These are phyloP conservation scores for Camponotus pennsylvanicus DNA, from an alignment of 1,140 invertebrate genomes.

Conservation along the genomic window DNA sequence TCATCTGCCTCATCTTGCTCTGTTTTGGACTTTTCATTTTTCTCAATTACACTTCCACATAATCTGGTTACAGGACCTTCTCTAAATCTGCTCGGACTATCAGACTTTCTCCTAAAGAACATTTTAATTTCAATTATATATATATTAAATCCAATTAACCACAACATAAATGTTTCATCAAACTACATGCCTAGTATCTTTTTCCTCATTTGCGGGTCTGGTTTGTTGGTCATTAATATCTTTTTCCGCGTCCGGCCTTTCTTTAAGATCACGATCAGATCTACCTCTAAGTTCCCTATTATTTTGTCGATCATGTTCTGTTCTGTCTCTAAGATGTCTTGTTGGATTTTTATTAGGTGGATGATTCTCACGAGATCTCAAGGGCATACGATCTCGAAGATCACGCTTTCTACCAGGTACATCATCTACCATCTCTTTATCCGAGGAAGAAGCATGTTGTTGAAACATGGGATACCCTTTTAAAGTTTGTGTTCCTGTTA, in stretches of 20 bases:
- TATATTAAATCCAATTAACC: neutral
- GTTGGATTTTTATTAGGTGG: constrained; percentile 79
- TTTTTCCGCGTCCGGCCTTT: constrained; percentile 78
- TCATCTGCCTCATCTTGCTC: constrained; percentile 78
- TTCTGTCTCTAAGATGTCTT: constrained; percentile 80
- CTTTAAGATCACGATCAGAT: constrained; percentile 72
- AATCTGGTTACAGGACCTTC: constrained; percentile 84
- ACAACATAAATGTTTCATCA: constrained; percentile 7
- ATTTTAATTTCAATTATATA: constrained; percentile 21
- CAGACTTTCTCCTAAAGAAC: constrained; percentile 77
- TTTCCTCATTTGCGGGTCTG: constrained; percentile 77
- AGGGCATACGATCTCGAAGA: constrained; percentile 80
- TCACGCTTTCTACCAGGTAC: constrained; percentile 79
- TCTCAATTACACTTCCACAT: constrained; percentile 79
- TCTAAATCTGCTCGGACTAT: constrained; percentile 81
- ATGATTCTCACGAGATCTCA: constrained; percentile 84
- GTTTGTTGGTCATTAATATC: constrained; percentile 75
- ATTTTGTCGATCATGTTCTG: constrained; percentile 73
- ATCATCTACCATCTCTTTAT: constrained; percentile 84
- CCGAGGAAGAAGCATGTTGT: constrained; percentile 84
- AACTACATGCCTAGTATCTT: constrained; percentile 77
- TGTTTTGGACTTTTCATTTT: constrained; percentile 80
- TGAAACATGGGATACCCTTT: constrained; percentile 86
- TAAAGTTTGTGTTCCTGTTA: constrained; percentile 84
- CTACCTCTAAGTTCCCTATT: constrained; percentile 74